Base-by-base conservation (phyloP, 1,140 invertebrate species). In the Micrasema longulum region DNA sequence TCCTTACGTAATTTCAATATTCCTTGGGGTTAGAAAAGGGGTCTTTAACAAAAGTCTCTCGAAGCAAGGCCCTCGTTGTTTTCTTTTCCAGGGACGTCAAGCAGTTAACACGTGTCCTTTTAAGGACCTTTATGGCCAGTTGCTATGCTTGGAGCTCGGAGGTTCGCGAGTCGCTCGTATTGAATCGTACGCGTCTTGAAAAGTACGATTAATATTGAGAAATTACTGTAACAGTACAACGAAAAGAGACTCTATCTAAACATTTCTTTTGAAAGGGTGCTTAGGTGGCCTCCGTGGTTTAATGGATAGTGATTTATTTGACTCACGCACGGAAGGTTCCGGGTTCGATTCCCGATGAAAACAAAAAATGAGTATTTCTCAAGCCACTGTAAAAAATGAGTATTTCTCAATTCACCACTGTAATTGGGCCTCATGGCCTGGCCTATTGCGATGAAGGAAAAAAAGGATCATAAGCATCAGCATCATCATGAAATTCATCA, bases 91-190 rank as follows among this genome's bases (percentile, higher is more conserved):
- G 53, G 50, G 71, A 73, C 71, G 71, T 73, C 71, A 69, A 73
- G 71, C 71, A 53, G 71, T 73, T 73, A 73, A 73, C 71, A 73
- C 71, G 71, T 73, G 71, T 68, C 66, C 65, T 53, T 43, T 53
- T 53, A 63, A 69, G 71, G 41, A 69, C 65, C 43, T 63, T 68
- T 69, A 53, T 55, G 65, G 38, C 65, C 50, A 38, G 50, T 31
- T 41, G 10, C 23, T 35, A 38, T 53, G 31, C 18, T 53, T 23
- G 20, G 50, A 41, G 48, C 9, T 38, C 48, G 26, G 20, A 36
- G 23, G 48, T 14, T 38, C 48, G 26, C 36, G 9, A 60, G 36
- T 12, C 18, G 57, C 18, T 31, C 7, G n/a, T 31, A 62, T 38
- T 38, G 57, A 43, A 43, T 16, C 14, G 41, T n/a, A n/a, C 11